Evolutionary conservation across 2,113 vertebrate species (phyloP).

Genomic region (Camelus dromedarius): DNA sequence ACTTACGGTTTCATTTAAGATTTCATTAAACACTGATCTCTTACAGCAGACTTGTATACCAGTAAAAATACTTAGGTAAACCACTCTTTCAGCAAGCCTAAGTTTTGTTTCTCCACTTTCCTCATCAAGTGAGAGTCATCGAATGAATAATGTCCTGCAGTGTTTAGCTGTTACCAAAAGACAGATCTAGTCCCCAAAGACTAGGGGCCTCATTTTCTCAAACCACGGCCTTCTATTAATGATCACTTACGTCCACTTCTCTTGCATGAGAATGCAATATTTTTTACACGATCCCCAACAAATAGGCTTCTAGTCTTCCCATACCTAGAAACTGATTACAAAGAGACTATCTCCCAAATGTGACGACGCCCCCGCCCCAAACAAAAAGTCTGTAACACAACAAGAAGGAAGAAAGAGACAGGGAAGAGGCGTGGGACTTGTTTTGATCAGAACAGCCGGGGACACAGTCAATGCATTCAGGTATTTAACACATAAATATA

Average conservation of each 20-base stretch:
- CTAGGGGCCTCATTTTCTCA: background rate
- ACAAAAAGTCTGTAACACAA: background rate
- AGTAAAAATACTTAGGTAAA: background rate
- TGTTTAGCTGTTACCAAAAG: background rate
- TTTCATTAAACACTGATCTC: background rate
- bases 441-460: background rate
- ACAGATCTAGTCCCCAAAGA: background rate
- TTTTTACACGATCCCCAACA: background rate
- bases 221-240: background rate
- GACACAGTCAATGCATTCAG: background rate
- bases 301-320: background rate
- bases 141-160: background rate
- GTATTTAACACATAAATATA: background rate
- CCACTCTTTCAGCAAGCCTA: background rate
- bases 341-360: background rate
- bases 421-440: background rate
- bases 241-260: background rate
- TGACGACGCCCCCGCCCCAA: too few relatives aligned
- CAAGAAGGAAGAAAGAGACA: background rate
- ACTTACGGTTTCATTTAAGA: background rate
- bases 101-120: constrained; percentile 37
- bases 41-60: background rate
- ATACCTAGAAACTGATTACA: constrained; percentile 5
- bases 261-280: background rate
- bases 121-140: background rate